phyloP scores from a whole-genome alignment of 2,113 vertebrate genomes.

The Antigone vipio region DNA sequence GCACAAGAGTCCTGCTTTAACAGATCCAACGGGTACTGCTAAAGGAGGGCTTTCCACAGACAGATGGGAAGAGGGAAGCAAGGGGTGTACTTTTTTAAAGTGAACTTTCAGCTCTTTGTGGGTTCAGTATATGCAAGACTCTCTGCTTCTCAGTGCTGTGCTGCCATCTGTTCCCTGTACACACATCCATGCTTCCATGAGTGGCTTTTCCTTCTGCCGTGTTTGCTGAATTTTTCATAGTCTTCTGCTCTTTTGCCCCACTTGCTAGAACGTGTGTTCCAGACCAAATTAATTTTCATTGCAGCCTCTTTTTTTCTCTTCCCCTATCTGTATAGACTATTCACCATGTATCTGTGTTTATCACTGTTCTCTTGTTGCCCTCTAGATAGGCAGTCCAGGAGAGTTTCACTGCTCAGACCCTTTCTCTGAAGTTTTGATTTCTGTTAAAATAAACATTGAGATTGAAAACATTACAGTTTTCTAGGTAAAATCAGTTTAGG shows the following conservation, averaged over 20 bases:
- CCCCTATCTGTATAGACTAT: not conserved
- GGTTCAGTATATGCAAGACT: not conserved
- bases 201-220: not conserved
- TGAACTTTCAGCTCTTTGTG: not conserved
- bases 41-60: not conserved
- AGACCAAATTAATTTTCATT: not conserved
- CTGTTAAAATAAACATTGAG: not conserved
- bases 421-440: not conserved
- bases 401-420: not conserved
- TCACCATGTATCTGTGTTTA: not conserved
- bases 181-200: not conserved
- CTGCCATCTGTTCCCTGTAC: slow-evolving; percentile 46
- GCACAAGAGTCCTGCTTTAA: not conserved
- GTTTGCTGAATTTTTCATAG: not conserved
- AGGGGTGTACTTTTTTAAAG: not conserved
- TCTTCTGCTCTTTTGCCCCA: not conserved
- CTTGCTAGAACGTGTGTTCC: not conserved
- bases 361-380: not conserved
- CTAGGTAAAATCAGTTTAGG: not conserved
- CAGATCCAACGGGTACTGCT: not conserved
- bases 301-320: not conserved
- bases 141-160: not conserved
- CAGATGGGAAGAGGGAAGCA: slow-evolving; percentile 42
- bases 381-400: not conserved
- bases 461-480: not conserved